Conservation (phyloP, 1,140 invertebrate species). For the Caenorhabditis brenneri region DNA sequence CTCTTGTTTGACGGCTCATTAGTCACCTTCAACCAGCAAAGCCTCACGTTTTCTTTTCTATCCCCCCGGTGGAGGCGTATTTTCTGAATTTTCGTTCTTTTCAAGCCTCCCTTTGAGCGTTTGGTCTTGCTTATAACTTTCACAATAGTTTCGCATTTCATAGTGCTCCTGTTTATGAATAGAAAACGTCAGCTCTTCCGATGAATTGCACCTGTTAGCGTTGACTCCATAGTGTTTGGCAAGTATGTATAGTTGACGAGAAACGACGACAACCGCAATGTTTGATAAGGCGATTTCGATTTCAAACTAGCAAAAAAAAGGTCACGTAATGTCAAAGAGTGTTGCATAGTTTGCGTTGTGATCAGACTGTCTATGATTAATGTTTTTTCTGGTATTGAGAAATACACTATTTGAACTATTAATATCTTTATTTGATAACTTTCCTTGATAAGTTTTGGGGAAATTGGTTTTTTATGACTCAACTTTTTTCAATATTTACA, state of each 20-base stretch:
- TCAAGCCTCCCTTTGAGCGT: not conserved
- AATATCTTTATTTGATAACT: no score
- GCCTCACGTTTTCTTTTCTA: not conserved
- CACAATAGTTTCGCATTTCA: slow-evolving; percentile 5
- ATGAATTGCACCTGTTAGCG: slow-evolving; percentile 1
- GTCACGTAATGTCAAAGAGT: not conserved
- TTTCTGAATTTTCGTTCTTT: not conserved
- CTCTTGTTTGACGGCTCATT: slow-evolving; percentile 22
- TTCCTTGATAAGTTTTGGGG: no score
- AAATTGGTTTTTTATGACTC: not conserved
- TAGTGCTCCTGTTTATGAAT: not conserved
- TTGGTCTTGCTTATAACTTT: not conserved
- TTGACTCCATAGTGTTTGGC: not conserved
- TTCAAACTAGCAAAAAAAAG: not conserved
- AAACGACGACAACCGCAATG: not conserved
- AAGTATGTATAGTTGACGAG: not conserved
- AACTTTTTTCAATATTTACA: not conserved
- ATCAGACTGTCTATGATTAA: not conserved
- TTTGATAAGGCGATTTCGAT: not conserved
- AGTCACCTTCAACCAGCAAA: slow-evolving; percentile 35
- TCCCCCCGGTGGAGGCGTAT: not conserved
- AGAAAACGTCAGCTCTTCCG: not conserved
- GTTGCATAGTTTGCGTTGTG: not conserved
- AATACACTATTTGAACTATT: not conserved
- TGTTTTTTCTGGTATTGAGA: not conserved